These are phyloP conservation scores for Melanargia galathea DNA, from an alignment of 2,888 invertebrate species.

Conservation along the genomic window DNA sequence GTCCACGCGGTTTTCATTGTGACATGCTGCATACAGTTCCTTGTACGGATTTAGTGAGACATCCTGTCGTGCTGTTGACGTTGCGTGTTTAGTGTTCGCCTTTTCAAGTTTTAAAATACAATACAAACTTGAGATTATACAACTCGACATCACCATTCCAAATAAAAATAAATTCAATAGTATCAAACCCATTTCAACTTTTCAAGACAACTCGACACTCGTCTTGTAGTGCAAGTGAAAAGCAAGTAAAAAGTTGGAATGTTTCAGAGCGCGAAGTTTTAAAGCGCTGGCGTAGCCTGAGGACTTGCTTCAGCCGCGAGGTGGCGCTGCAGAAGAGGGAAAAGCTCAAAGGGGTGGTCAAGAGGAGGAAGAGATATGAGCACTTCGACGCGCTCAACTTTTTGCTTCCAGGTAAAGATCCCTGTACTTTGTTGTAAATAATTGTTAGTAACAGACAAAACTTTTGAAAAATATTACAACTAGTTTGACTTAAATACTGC, in stretches of 20 bases:
- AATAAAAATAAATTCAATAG: background rate
- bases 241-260: constrained; percentile 46
- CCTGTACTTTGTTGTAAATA: background rate
- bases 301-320: constrained; percentile 63
- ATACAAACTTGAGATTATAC: background rate
- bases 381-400: constrained; percentile 55
- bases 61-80: too few species aligned
- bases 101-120: too few species aligned
- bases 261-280: constrained; percentile 56
- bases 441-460: too few species aligned
- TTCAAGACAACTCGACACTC: background rate
- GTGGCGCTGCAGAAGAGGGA: constrained; percentile 53
- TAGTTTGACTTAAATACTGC: too few species aligned
- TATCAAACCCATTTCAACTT: too few species aligned
- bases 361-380: constrained; percentile 57
- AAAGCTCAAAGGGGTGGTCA: constrained; percentile 42
- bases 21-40: too few species aligned
- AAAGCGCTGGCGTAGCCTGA: constrained; percentile 61
- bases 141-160: background rate
- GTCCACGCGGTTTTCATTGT: too few species aligned
- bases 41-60: too few species aligned
- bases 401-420: constrained; percentile 39
- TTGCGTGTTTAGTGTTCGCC: too few species aligned
- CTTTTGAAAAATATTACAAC: too few species aligned
- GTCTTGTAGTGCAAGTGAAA: background rate